phyloP scores from a whole-genome alignment of 2,797 vertebrate genomes.

The Sphaeramia orbicularis region DNA sequence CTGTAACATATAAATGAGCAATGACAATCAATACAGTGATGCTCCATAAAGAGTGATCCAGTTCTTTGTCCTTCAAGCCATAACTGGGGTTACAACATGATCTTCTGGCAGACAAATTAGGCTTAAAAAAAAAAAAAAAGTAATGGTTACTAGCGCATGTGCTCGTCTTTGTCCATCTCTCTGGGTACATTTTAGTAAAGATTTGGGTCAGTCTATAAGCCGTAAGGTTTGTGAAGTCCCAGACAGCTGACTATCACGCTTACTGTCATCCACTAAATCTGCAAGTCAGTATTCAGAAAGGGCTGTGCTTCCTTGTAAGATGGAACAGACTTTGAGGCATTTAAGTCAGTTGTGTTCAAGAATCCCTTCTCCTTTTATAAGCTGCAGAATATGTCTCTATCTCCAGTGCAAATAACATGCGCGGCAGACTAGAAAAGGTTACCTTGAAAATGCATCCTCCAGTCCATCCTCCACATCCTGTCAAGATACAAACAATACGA shows the following conservation, averaged over 20 bases:
- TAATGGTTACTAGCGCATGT: neutral
- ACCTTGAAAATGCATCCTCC: conserved; percentile 88
- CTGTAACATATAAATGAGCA: too few relatives aligned
- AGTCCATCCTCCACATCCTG: conserved; percentile 89
- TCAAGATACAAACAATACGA: conserved; percentile 46
- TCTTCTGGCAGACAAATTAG: neutral
- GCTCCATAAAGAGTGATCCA: too few relatives aligned
- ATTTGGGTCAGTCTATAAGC: conserved; percentile 35
- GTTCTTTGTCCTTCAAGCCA: neutral
- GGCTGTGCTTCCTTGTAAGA: neutral
- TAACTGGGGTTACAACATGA: too few relatives aligned
- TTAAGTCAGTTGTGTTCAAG: neutral
- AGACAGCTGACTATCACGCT: conserved; percentile 32
- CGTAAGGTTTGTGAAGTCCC: conserved; percentile 1
- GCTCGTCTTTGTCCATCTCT: neutral
- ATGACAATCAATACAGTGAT: too few relatives aligned
- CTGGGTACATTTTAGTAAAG: conserved; percentile 11
- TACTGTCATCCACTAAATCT: neutral
- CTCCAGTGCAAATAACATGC: neutral
- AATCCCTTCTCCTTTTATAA: neutral
- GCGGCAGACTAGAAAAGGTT: conserved; percentile 43
- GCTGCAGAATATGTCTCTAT: neutral
- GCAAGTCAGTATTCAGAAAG: neutral
- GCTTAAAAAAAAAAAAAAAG: too few relatives aligned
- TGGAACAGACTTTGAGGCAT: neutral